A percentile compares a stretch with the other conserved stretches of the same genome.
Evolutionary conservation across 2,113 vertebrate genomes (phyloP).

Genomic region (Mastomys natalensis): DNA sequence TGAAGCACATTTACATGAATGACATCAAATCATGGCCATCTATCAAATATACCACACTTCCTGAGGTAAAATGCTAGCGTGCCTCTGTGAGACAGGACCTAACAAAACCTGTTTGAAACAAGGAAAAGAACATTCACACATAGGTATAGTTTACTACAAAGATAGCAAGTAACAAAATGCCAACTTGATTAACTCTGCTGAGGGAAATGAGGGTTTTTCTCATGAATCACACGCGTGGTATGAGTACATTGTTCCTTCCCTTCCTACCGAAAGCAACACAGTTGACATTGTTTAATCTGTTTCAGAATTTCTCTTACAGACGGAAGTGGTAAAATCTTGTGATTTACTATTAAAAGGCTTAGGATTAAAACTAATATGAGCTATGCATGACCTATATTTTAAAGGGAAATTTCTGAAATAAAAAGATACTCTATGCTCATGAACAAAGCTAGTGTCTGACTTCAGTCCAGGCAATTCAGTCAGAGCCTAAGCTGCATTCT

Average conservation of each 20-base stretch:
- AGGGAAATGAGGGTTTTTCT: not conserved
- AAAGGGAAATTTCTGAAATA: slow-evolving; percentile 23
- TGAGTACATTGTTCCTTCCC: not conserved
- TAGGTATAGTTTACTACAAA: slow-evolving; percentile 12
- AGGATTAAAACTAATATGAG: not conserved
- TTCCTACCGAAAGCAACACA: not conserved
- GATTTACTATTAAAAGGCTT: not conserved
- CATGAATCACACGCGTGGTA: not conserved
- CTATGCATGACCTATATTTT: not conserved
- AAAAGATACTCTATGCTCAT: slow-evolving; percentile 13
- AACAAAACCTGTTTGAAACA: not conserved
- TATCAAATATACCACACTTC: not conserved
- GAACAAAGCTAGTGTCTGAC: not conserved
- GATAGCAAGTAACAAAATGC: slow-evolving; percentile 1
- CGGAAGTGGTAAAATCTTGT: not conserved
- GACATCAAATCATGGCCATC: not conserved
- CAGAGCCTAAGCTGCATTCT: slow-evolving; percentile 25
- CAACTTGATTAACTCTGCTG: not conserved
- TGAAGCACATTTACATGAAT: not conserved
- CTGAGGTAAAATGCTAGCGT: not conserved
- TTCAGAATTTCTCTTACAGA: not conserved
- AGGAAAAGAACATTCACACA: slow-evolving; percentile 10
- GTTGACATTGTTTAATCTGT: not conserved
- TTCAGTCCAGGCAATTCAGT: not conserved
- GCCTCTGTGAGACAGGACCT: not conserved